Conservation (phyloP, 2,113 vertebrate species). For the Scatophagus argus region DNA sequence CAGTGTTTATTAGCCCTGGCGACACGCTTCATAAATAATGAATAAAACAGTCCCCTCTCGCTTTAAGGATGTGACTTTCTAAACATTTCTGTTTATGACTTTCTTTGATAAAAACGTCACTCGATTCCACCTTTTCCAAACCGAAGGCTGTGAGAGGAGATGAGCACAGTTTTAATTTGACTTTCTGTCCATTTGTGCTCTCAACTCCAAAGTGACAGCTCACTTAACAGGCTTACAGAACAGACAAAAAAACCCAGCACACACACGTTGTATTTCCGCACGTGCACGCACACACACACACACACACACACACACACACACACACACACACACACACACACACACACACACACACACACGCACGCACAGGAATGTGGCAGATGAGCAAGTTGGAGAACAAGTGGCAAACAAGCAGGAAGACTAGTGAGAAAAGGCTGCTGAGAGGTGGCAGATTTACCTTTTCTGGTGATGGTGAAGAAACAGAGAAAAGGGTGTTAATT, state of each 20-base stretch:
- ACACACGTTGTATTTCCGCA: not conserved
- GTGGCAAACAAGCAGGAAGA: slow-evolving; percentile 39
- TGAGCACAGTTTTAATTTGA: slow-evolving; percentile 38
- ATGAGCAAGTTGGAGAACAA: slow-evolving; percentile 47
- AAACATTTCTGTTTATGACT: slow-evolving; percentile 43
- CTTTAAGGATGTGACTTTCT: slow-evolving; percentile 42
- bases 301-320: not conserved
- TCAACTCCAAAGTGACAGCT: slow-evolving; percentile 3
- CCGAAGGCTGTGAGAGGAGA: slow-evolving; percentile 17
- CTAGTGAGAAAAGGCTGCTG: slow-evolving; percentile 36
- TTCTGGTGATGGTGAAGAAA: slow-evolving; percentile 36
- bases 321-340: slow-evolving; percentile 2
- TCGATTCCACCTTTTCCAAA: slow-evolving; percentile 49
- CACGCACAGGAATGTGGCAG: slow-evolving; percentile 50
- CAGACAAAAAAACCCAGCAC: slow-evolving; percentile 7
- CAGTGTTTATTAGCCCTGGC: slow-evolving; percentile 64
- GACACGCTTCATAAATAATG: slow-evolving; percentile 50
- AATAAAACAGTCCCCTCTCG: slow-evolving; percentile 23
- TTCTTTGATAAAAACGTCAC: slow-evolving; percentile 33
- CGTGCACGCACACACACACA: slow-evolving; percentile 15
- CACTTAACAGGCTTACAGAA: slow-evolving; percentile 43
- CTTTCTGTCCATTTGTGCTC: slow-evolving; percentile 39
- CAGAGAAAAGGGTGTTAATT: slow-evolving; percentile 69
- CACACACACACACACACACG: slow-evolving; percentile 21
- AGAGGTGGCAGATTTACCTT: slow-evolving; percentile 26